Base-by-base conservation (phyloP, 2,113 vertebrate genomes). In the Macheiramphus alcinus region DNA sequence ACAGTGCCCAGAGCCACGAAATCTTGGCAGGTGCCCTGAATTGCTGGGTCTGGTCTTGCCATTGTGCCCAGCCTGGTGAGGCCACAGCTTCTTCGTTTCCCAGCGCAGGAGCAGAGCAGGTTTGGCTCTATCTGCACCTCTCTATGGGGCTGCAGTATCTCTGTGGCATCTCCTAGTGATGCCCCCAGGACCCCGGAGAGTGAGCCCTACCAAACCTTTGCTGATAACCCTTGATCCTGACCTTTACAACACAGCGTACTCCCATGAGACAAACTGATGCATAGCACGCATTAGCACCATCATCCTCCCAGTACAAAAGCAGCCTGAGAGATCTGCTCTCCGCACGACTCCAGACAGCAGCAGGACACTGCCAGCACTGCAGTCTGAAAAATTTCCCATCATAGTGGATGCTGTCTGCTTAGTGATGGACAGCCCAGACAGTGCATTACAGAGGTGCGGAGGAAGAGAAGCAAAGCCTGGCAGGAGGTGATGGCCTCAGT, bases 101-200 rank as follows among this genome's bases (percentile, higher is more conserved):
- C 72, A 0, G 2, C 0, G 4, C 4, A 12, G 50, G 40, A 82
- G 26, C 16, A 7, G 52, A 34, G 61, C 0, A 0, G 47, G 50
- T 21, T 62, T 43, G 47, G 29, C 22, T 90, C 53, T 3, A 4
- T 4, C 74, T 17, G 53, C 48, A 25, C 6, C 32, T 12, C 48
- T 56, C 59, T 1, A 0, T 1, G 23, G 14, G 53, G 29, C 63
- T 66, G 56, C 36, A 27, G 48, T 0, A 2, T 10, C 71, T 3
- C 1, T 3, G 53, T 23, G 31, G 26, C 34, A 47, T 25, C 63
- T 61, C 43, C 73, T 5, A 5, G 18, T 1, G 53, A 55, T 34
- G 47, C 10, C 38, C 66, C 55, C 50, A 34, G 26, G 17, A 36
- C 13, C 26, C 48, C 4, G 1, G 18, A 3, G 7, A 23, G 7